These are phyloP conservation scores for Heliconius hewitsoni DNA, from an alignment of 1,140 invertebrate genomes.

Conservation along the genomic window DNA sequence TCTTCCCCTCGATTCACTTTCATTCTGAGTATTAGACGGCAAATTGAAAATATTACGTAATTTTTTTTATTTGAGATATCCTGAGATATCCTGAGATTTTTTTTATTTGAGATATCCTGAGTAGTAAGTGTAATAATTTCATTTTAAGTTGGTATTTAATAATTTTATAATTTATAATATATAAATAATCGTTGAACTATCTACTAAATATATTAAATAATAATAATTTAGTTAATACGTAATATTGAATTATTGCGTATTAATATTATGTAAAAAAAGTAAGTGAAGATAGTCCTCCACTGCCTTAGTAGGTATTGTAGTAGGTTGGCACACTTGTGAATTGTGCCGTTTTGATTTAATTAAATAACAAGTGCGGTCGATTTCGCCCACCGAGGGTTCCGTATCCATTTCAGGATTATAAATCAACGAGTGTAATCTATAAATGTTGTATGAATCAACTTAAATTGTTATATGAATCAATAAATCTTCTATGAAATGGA, in stretches of 20 bases:
- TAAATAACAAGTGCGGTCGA: too few relatives aligned
- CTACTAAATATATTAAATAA: not conserved
- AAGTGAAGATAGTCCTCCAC: too few relatives aligned
- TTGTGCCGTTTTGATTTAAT: too few relatives aligned
- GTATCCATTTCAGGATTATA: too few relatives aligned
- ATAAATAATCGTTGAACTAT: not conserved
- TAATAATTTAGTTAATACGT: not conserved
- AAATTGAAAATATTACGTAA: constrained; percentile 16
- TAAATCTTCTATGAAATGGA: too few relatives aligned
- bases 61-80: not conserved
- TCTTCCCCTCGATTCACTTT: constrained; percentile 17
- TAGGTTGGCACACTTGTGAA: too few relatives aligned
- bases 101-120: not conserved
- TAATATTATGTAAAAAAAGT: not conserved
- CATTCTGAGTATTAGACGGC: constrained; percentile 7
- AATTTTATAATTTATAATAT: not conserved
- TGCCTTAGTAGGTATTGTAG: not conserved
- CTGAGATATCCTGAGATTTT: not conserved
- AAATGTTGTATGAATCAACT: too few relatives aligned
- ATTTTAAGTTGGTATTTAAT: not conserved
- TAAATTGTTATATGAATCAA: too few relatives aligned
- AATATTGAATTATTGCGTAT: not conserved
- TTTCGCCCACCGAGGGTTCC: too few relatives aligned
- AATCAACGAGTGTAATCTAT: too few relatives aligned
- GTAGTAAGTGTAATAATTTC: not conserved